Conservation (phyloP, 2,797 vertebrate genomes). For the Hozukius guyotensis region DNA sequence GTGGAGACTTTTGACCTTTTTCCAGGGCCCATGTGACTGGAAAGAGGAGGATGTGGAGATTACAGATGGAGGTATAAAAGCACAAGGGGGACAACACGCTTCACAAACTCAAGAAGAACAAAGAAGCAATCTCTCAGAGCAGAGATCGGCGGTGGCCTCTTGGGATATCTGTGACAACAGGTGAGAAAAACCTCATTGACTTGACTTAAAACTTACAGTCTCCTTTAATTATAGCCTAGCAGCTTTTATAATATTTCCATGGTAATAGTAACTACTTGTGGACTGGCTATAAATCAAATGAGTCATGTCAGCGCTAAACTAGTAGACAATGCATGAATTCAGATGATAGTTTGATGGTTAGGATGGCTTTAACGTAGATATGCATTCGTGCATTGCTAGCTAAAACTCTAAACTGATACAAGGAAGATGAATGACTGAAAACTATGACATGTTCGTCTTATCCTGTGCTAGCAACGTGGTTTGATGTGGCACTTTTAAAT, state of each 20-base stretch:
- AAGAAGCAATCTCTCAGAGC: constrained; percentile 16
- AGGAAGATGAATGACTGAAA: not conserved
- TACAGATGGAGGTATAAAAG: constrained; percentile 73
- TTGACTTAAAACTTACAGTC: not conserved
- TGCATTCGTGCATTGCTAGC: not conserved
- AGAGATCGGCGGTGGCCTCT: constrained; percentile 34
- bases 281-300: not conserved
- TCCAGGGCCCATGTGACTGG: constrained; percentile 64
- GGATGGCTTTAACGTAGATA: not conserved
- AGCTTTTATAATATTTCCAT: not conserved
- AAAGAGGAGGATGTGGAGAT: constrained; percentile 65
- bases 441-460: not conserved
- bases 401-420: not conserved
- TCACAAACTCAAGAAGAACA: constrained; percentile 18
- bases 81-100: not conserved
- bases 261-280: not conserved
- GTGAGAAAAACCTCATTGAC: constrained; percentile 41
- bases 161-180: constrained; percentile 61
- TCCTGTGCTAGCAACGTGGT: not conserved
- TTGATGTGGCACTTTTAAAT: not conserved
- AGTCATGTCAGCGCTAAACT: not conserved
- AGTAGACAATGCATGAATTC: not conserved
- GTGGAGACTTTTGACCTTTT: constrained; percentile 50
- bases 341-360: not conserved
- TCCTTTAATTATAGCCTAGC: not conserved